These are phyloP conservation scores for Cryptoblepharus egeriae DNA, from an alignment of 2,797 vertebrate genomes.

Conservation along the genomic window DNA sequence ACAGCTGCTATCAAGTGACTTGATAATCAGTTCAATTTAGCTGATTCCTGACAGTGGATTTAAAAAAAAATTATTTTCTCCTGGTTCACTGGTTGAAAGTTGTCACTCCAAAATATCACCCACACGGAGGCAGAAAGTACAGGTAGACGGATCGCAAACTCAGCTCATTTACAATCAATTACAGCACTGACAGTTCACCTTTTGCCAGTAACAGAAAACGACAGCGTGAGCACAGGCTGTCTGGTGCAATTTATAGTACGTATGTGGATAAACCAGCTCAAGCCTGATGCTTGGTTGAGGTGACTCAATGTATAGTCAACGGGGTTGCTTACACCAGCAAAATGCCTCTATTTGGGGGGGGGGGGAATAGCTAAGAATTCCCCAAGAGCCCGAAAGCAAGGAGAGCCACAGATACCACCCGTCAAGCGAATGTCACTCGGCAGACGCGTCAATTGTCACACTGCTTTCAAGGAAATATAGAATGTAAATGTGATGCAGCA, in stretches of 20 bases:
- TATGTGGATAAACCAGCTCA: neutral
- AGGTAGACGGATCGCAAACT: neutral
- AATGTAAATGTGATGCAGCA: neutral
- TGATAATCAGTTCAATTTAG: conserved; percentile 28
- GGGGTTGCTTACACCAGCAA: accelerated
- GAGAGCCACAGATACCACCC: accelerated
- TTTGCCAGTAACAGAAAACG: neutral
- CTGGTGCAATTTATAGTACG: too few relatives aligned
- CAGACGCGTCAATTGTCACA: accelerated
- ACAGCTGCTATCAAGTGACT: neutral
- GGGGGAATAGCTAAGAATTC: neutral
- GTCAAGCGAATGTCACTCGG: accelerated
- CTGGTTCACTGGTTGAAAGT: accelerated
- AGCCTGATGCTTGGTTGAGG: neutral
- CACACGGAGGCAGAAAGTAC: accelerated
- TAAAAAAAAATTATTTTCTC: accelerated
- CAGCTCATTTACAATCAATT: neutral
- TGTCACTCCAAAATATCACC: conserved; percentile 5
- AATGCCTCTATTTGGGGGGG: too few relatives aligned
- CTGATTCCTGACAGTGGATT: accelerated
- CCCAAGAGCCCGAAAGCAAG: accelerated
- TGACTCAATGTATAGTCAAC: neutral
- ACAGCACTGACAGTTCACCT: accelerated
- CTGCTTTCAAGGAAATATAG: neutral
- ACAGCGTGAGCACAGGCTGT: neutral